Base-by-base conservation (phyloP, 2,113 vertebrate genomes). In the Puffinus mauretanicus region DNA sequence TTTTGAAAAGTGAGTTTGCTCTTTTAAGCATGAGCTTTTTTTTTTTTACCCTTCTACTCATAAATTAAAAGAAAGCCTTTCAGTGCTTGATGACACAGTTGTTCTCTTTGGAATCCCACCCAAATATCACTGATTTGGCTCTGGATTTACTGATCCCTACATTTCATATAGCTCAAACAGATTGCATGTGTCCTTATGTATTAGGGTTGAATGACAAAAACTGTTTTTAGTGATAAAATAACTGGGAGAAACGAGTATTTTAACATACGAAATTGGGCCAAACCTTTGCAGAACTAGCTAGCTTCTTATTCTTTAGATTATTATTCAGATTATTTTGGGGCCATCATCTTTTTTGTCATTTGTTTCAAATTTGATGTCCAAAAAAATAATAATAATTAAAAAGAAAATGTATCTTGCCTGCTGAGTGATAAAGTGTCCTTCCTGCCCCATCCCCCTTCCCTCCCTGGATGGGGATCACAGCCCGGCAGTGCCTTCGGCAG, bases 391-490 rank as follows among this genome's bases (percentile, higher is more conserved):
- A 69, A 51, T 14, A 61, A 61, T 14, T 12, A 64, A 21, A 22
- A 42, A 34, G 40, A 27, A 36, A 16, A 40, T 25, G 7, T 57
- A 1, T 29, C 30, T 70, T 86, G 72, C 29, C 12, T 90, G 76
- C 11, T 81, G 83, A 90, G 82, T 60, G 52, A 49, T 57, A 27
- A 36, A 19, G 21, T 52, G 25, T 57, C 47, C 30, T 83, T 92
- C 86, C 38, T 90, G 77, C 25, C 22, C 65, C 86, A 64, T 12
- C 64, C 34, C 44, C 78, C 61, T n/a, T 65, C 61, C 27, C 66
- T 52, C 46, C 55, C 80, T 97, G 91, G 96, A 90, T 30, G 55
- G 83, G 82, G 93, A 95, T 97, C 93, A 91, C 61, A 96, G 90
- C 55, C 72, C 4, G 0, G 42, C 65, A 88, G 81, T 86, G 94